Evolutionary conservation across 2,797 vertebrate genomes (phyloP).

Genomic region (Odontamblyopus lacepedii): DNA sequence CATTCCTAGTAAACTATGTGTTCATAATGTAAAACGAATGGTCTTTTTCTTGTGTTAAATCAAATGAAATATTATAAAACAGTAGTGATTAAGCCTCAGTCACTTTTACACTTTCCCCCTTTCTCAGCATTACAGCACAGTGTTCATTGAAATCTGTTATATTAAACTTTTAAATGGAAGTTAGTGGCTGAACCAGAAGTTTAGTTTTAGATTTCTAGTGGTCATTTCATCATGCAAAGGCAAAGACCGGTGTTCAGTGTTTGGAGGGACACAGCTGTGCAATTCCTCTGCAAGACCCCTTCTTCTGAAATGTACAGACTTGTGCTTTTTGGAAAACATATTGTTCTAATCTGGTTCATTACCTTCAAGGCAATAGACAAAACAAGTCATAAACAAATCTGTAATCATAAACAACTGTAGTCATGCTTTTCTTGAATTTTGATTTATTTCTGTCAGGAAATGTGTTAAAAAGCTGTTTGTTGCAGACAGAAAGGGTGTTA

Average conservation of each 20-base stretch:
- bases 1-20: no score
- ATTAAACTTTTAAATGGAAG: not conserved
- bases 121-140: no score
- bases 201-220: not conserved
- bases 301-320: not conserved
- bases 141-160: no score
- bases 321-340: not conserved
- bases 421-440: not conserved
- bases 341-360: not conserved
- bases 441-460: no score
- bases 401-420: not conserved
- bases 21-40: no score
- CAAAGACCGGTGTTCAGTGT: not conserved
- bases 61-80: no score
- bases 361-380: not conserved
- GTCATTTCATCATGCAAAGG: slow-evolving; percentile 1
- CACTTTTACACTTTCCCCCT: no score
- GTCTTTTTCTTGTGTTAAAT: no score
- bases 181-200: not conserved
- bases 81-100: no score
- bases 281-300: not conserved
- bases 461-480: no score
- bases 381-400: not conserved
- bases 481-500: no score
- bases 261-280: not conserved